Evolutionary conservation across 1,140 invertebrate species (phyloP).

Genomic region (Trialeurodes vaporariorum): DNA sequence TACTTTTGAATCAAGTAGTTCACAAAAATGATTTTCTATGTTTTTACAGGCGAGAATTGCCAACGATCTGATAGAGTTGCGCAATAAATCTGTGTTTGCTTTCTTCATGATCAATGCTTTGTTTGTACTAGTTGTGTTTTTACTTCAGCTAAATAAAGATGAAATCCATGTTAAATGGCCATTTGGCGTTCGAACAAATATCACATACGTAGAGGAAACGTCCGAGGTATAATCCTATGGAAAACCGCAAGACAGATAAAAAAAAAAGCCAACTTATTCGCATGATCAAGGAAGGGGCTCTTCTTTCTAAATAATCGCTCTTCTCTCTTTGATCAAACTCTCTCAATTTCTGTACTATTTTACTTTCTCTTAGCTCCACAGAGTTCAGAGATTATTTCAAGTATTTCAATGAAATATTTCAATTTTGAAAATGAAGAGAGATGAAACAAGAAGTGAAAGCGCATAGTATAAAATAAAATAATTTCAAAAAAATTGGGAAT

Average conservation of each 20-base stretch:
- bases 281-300: neutral
- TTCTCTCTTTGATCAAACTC: constrained; percentile 1
- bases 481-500: too few species aligned
- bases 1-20: constrained; percentile 8
- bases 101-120: constrained; percentile 99
- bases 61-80: constrained; percentile 75
- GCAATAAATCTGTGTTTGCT: constrained; percentile 93
- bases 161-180: constrained; percentile 90
- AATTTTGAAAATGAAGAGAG: too few species aligned
- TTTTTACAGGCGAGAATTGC: constrained; percentile 72
- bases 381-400: too few species aligned
- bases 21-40: constrained; percentile 12
- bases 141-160: constrained; percentile 96
- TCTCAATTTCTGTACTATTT: neutral
- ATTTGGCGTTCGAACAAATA: constrained; percentile 85
- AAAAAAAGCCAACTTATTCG: neutral
- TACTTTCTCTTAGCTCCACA: too few species aligned
- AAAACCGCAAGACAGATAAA: neutral
- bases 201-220: constrained; percentile 82
- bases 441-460: too few species aligned
- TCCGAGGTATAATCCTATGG: constrained; percentile 51
- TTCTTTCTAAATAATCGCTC: neutral
- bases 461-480: too few species aligned
- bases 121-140: constrained; percentile 95
- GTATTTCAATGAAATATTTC: too few species aligned